A percentile compares a stretch with the other conserved stretches of the same genome.
phyloP scores from a whole-genome alignment of 2,797 vertebrate species.

The Pogoniulus pusillus region DNA sequence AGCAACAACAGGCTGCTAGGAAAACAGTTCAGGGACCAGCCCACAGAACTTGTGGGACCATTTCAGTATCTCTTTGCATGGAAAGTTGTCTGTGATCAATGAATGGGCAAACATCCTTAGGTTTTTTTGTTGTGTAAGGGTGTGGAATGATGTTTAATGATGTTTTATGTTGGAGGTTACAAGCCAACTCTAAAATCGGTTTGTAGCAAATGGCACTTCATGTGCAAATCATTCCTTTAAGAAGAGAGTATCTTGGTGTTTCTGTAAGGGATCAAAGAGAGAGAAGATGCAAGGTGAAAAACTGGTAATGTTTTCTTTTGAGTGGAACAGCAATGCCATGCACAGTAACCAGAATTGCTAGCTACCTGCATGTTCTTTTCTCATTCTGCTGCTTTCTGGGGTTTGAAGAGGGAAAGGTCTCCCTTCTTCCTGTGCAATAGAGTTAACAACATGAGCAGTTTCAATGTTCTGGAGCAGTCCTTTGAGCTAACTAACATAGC shows the following conservation, averaged over 20 bases:
- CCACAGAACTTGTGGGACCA: background rate
- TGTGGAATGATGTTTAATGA: background rate
- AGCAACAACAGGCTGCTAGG: background rate
- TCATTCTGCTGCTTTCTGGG: background rate
- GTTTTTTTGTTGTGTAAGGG: background rate
- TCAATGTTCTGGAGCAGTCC: background rate
- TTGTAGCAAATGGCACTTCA: background rate
- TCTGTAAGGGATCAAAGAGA: background rate
- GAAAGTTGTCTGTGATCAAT: background rate
- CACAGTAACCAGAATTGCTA: background rate
- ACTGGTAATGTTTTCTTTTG: background rate
- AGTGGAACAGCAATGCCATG: background rate
- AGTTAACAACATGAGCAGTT: conserved; percentile 7
- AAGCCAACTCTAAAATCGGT: background rate
- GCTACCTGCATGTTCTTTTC: background rate
- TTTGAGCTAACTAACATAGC: conserved; percentile 7
- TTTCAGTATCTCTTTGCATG: background rate
- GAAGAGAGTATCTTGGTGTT: background rate
- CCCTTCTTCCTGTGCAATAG: background rate
- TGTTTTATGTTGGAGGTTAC: background rate
- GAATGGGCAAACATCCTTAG: background rate
- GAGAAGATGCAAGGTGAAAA: background rate
- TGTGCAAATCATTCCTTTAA: background rate
- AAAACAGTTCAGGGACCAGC: background rate
- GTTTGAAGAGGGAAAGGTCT: background rate